A percentile compares a stretch with the other conserved stretches of the same genome.
phyloP scores from a whole-genome alignment of 2,888 invertebrate species.

The Limnephilus rhombicus region DNA sequence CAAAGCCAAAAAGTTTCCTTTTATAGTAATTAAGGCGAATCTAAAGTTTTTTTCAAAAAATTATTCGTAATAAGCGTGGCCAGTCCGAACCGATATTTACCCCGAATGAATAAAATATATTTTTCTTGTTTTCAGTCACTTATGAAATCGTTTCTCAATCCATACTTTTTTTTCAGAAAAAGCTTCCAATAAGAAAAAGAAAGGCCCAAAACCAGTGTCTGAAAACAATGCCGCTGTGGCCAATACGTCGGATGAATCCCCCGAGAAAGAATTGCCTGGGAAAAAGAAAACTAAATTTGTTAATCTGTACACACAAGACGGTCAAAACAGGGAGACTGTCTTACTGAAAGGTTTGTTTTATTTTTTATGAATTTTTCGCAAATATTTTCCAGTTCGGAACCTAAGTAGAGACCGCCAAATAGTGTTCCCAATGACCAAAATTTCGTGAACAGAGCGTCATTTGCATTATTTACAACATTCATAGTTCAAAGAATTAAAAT shows the following conservation, averaged over 20 bases:
- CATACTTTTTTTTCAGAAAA: constrained; percentile 55
- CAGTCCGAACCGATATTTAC: too few relatives aligned
- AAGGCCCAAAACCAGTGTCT: constrained; percentile 71
- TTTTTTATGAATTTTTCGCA: not conserved
- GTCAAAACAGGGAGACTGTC: constrained; percentile 79
- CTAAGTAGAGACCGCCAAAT: not conserved
- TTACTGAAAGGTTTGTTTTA: constrained; percentile 74
- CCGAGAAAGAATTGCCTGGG: constrained; percentile 66
- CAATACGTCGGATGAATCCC: constrained; percentile 64
- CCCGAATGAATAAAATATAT: too few relatives aligned
- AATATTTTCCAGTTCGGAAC: not conserved
- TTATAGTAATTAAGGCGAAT: too few relatives aligned
- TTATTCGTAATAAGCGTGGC: too few relatives aligned
- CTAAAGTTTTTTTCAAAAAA: too few relatives aligned
- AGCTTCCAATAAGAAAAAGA: constrained; percentile 71
- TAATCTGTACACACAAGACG: constrained; percentile 86
- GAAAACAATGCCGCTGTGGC: constrained; percentile 68
- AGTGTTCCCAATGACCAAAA: not conserved
- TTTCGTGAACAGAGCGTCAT: not conserved
- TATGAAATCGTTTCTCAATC: not conserved
- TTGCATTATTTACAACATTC: not conserved
- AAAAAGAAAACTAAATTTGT: constrained; percentile 86
- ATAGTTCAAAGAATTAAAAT: not conserved
- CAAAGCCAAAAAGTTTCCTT: too few relatives aligned
- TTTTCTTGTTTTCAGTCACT: not conserved